Percentiles rank a stretch among this genome's conserved stretches.
phyloP scores from a whole-genome alignment of 2,888 invertebrate genomes.

The Campoletis raptor region DNA sequence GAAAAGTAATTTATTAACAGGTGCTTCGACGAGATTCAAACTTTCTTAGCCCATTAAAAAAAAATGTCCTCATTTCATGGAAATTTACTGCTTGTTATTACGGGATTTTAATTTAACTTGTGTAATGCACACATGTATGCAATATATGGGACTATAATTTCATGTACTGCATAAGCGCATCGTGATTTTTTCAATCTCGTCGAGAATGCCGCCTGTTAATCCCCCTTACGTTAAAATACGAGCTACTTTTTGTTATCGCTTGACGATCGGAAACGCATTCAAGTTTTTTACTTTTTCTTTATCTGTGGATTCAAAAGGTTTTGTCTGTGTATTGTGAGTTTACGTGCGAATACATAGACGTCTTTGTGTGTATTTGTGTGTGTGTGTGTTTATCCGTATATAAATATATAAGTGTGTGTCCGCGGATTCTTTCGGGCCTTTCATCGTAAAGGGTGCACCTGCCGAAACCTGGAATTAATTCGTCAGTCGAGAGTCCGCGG shows the following conservation, averaged over 20 bases:
- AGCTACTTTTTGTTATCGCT: slow-evolving; percentile 54
- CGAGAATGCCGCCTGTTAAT: slow-evolving; percentile 39
- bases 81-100: slow-evolving; percentile 59
- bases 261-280: slow-evolving; percentile 62
- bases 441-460: slow-evolving; percentile 66
- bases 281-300: slow-evolving; percentile 44
- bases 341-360: background rate
- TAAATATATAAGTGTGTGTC: background rate
- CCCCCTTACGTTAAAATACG: slow-evolving; percentile 39
- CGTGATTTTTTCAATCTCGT: slow-evolving; percentile 68
- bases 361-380: background rate
- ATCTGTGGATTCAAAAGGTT: slow-evolving; percentile 65
- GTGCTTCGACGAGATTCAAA: slow-evolving; percentile 61
- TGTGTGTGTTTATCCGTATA: background rate
- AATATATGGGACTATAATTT: slow-evolving; percentile 37
- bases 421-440: slow-evolving; percentile 31
- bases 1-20: slow-evolving; percentile 53
- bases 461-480: slow-evolving; percentile 69
- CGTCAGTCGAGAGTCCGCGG: slow-evolving; percentile 60
- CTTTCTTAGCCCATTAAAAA: slow-evolving; percentile 54
- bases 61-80: slow-evolving; percentile 68
- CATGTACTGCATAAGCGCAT: slow-evolving; percentile 47
- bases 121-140: slow-evolving; percentile 22
- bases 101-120: slow-evolving; percentile 56
- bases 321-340: slow-evolving; percentile 23